Percentiles rank a stretch among this genome's conserved stretches.
Conservation (phyloP, 2,888 invertebrate species). For the Branchipolynoe longqiensis region DNA sequence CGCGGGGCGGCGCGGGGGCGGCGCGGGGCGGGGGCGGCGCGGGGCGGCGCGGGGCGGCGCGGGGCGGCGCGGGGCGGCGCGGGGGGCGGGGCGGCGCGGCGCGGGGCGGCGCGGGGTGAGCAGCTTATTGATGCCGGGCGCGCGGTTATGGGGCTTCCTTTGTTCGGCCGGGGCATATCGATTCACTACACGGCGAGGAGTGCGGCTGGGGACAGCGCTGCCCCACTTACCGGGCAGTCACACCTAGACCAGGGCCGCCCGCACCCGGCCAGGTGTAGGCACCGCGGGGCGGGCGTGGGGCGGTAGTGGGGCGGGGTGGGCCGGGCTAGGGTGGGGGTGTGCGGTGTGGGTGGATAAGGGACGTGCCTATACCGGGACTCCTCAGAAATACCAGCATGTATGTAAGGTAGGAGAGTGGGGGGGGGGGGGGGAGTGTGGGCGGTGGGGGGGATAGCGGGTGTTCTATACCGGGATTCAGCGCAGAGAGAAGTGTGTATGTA, state of each 20-base stretch:
- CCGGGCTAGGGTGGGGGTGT: background rate
- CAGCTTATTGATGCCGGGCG: constrained; percentile 14
- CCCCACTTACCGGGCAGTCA: background rate
- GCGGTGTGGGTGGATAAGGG: background rate
- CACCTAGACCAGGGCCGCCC: too few species aligned
- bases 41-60: background rate
- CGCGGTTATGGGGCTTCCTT: constrained; percentile 18
- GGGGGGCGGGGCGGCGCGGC: background rate
- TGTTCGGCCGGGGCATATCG: constrained; percentile 11
- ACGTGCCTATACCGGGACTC: background rate
- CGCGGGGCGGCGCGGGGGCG: background rate
- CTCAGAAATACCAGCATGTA: too few species aligned
- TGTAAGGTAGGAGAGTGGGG: too few species aligned
- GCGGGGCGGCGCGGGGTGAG: background rate
- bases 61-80: too few species aligned
- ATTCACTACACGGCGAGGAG: constrained; percentile 11
- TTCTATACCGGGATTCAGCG: too few species aligned
- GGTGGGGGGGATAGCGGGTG: too few species aligned
- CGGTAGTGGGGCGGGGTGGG: background rate
- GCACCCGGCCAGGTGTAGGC: too few species aligned
- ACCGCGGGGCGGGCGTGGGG: too few species aligned
- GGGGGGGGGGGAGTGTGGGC: too few species aligned
- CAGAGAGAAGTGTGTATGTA: too few species aligned
- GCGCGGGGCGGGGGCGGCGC: background rate
- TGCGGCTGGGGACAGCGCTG: background rate